Base-by-base conservation (phyloP, 2,113 vertebrate genomes). In the Lophura nycthemera region DNA sequence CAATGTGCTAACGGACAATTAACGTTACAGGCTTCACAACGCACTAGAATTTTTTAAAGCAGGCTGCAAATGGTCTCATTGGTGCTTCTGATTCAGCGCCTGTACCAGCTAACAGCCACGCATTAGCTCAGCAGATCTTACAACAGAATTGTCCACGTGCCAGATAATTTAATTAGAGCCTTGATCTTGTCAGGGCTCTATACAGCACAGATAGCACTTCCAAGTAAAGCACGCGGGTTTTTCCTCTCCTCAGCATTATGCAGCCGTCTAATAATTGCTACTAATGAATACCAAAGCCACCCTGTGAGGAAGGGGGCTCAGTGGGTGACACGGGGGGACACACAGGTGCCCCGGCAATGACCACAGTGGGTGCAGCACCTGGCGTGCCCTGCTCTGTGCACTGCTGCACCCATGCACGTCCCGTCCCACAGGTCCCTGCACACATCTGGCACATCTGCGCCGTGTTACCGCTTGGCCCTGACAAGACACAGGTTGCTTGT, bases 1-100 rank as follows among this genome's bases (percentile, higher is more conserved):
- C 93, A 95, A 96, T 86, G 96, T 94, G 94, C 93, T 95, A 97
- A 95, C 95, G 90, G 90, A 92, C 94, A 96, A 97, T 97, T 97
- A 97, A 95, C 80, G 94, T 93, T 90, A 94, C 94, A 90, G 94
- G 94, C 90, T 95, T 95, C 92, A 90, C 93, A 95, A 93, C 83
- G 86, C 91, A 93, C 93, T 88, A 94, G 89, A 93, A 97, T 95
- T 95, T 96, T 96, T 96, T 91, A 93, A 95, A 95, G 91, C 83
- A 95, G 43, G 11, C 69, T 93, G 92, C 86, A 96, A 95, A 90
- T 95, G 92, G 88, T 90, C 94, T 95, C 94, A 90, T 94, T 95
- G 94, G 94, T 97, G 86, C 80, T 88, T 84, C 77, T 90, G 95
- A 95, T 90, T 95, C 86, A 92, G 90, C 94, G 93, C 80, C 79